Base-by-base conservation (phyloP, 2,888 invertebrate genomes). In the Lasioglossum pauxillum region DNA sequence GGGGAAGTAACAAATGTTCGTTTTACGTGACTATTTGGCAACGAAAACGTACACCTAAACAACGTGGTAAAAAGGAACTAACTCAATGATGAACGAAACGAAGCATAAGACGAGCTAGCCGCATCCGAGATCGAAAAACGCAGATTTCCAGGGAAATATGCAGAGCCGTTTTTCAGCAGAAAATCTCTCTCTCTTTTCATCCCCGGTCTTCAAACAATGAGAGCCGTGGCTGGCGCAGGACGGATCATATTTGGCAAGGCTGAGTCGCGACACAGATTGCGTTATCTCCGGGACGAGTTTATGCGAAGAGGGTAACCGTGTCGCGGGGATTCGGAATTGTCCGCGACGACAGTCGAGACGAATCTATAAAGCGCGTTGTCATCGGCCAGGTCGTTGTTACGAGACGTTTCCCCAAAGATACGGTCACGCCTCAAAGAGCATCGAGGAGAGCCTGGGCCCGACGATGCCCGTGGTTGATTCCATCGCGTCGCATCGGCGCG, bases 401-500 rank as follows among this genome's bases (percentile, higher is more conserved):
- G 27, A 64, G 49, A 53, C 69, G 38, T 69, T 69, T 53, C 53
- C n/a, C 5, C 53, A 19, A 53, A 78, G 71, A 71, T 78, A 78
- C 41, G 75, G 38, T 60, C 31, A 31, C 74, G 14, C 8, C 64
- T 2, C 10, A 12, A 57, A 57, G n/a, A 23, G 46, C 71, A n/a
- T 49, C 64, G 75, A 41, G 67, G 67, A 44, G 73, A 46, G n/a
- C 49, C 35, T 19, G 41, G 38, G 60, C 41, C 60, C 57, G 53
- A 57, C 64, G 46, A 60, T 69, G 64, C 23, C 16, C 38, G 64
- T 23, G 19, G 44, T 84, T 77, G 86, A 86, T 87, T 86, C 82
- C 79, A 74, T 41, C 72, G 60, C 27, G 46, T 44, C 60, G 53
- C 16, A 14, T 16, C 16, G 46, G 46, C 16, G 46, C 16, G 46